Base-by-base conservation (phyloP, 1,140 invertebrate species). In the Leucophenga varia region DNA sequence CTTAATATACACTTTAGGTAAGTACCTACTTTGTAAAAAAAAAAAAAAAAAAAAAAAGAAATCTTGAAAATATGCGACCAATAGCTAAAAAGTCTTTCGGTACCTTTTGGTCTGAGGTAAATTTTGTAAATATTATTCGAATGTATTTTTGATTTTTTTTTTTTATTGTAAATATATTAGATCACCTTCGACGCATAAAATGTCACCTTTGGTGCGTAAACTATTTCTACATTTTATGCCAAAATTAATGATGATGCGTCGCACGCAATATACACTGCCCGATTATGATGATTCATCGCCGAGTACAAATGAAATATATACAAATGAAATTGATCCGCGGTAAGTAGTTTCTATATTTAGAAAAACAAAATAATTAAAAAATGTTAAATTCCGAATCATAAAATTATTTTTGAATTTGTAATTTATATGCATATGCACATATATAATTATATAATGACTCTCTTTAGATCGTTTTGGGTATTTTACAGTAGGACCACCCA, bases 1-100 rank as follows among this genome's bases (percentile, higher is more conserved):
- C 82, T 98, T 43, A 98, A 98, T 77, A 90, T 99, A 36, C 93
- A 98, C 77, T 98, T 97, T 78, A 88, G 96, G 89, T 97, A 84
- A 83, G 79, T 80, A 42, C 56, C 56, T n/a, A n/a, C n/a, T n/a
- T n/a, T n/a, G n/a, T n/a, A n/a, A n/a, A n/a, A n/a, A n/a, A n/a
- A n/a, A n/a, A n/a, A n/a, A n/a, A n/a, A 43, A 32, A 43, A 18
- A 31, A 18, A 30, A 43, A 31, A 36, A 36, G 8, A 12, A 36
- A 8, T 30, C 7, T 7, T 8, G 25, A 30, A 30, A 30, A 37
- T 37, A 8, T 37, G 10, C 10, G 7, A 19, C 13, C 13, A 14
- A 8, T 16, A 37, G 7, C 35, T n/a, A n/a, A n/a, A n/a, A n/a
- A n/a, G n/a, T n/a, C n/a, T n/a, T n/a, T n/a, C n/a, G n/a, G n/a